Conservation (phyloP, 2,888 invertebrate species). For the Amphimallon solstitiale region DNA sequence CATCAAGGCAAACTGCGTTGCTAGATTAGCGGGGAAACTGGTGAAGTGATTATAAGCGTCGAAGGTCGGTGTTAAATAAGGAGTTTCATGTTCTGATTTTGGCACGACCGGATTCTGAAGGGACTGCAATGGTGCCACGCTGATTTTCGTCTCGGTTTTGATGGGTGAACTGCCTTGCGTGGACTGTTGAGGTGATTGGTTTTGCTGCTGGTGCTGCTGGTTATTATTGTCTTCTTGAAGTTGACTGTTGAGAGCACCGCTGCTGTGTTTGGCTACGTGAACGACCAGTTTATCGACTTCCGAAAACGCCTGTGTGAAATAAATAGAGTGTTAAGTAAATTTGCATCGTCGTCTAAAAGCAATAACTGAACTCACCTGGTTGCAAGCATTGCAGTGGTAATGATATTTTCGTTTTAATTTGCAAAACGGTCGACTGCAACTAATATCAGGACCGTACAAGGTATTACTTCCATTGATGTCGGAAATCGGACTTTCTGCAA, state of each 20-base stretch:
- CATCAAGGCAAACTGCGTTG: conserved; percentile 61
- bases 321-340: conserved; percentile 1
- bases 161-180: conserved; percentile 52
- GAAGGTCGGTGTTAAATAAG: conserved; percentile 58
- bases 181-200: conserved; percentile 52
- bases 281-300: conserved; percentile 74
- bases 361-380: conserved; percentile 66
- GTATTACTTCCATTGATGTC: conserved; percentile 61
- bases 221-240: conserved; percentile 58
- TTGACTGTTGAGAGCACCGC: conserved; percentile 66
- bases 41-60: conserved; percentile 61
- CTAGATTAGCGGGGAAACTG: conserved; percentile 60
- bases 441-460: conserved; percentile 71
- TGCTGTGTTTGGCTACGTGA: conserved; percentile 78
- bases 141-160: conserved; percentile 58
- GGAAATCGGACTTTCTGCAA: neutral
- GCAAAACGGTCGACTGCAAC: conserved; percentile 82
- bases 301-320: conserved; percentile 72
- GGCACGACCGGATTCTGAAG: conserved; percentile 53
- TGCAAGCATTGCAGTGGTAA: conserved; percentile 83
- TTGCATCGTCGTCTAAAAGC: neutral
- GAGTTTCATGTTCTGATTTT: conserved; percentile 46
- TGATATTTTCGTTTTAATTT: conserved; percentile 82
- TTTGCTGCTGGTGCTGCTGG: conserved; percentile 49
- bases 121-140: conserved; percentile 60